A percentile compares a stretch with the other conserved stretches of the same genome.
Conservation (phyloP, 2,113 vertebrate species). For the Tachysurus fulvidraco region DNA sequence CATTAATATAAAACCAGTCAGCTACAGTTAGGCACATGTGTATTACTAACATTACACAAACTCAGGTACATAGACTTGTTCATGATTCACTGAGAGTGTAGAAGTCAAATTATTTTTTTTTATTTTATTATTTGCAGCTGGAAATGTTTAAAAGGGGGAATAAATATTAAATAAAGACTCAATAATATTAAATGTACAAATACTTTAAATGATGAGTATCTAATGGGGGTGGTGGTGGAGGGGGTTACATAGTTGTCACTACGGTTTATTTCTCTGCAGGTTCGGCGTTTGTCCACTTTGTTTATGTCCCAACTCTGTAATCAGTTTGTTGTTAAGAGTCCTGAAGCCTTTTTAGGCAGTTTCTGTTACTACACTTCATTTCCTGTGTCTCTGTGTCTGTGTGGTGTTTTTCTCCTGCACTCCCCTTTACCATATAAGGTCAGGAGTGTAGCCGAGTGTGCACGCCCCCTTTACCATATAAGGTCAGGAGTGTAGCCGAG, state of each 20-base stretch:
- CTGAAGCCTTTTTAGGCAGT: slow-evolving; percentile 15
- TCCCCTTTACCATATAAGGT: slow-evolving; percentile 36
- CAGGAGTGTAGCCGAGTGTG: neutral
- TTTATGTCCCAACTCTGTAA: neutral
- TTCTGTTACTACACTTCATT: neutral
- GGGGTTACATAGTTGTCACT: neutral
- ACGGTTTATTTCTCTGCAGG: neutral
- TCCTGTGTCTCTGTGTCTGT: slow-evolving; percentile 10
- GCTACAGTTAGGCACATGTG: neutral
- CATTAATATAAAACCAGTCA: too few species aligned
- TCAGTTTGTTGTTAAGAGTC: neutral
- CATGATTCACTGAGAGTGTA: too few species aligned
- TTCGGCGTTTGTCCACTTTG: neutral
- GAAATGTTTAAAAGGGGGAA: too few species aligned
- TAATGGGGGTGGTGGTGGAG: too few species aligned
- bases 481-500: neutral
- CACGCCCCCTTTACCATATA: slow-evolving; percentile 24
- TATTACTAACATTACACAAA: neutral
- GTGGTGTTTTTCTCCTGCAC: slow-evolving; percentile 30
- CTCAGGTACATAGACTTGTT: neutral
- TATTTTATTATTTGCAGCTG: too few species aligned
- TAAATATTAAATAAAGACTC: neutral
- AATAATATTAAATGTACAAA: neutral
- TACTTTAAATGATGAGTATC: neutral
- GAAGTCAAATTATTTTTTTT: too few species aligned